Percentiles rank a stretch among this genome's conserved stretches.
phyloP scores from a whole-genome alignment of 92 coral and sea anemone species.

The Umimayanthus kanabou region DNA sequence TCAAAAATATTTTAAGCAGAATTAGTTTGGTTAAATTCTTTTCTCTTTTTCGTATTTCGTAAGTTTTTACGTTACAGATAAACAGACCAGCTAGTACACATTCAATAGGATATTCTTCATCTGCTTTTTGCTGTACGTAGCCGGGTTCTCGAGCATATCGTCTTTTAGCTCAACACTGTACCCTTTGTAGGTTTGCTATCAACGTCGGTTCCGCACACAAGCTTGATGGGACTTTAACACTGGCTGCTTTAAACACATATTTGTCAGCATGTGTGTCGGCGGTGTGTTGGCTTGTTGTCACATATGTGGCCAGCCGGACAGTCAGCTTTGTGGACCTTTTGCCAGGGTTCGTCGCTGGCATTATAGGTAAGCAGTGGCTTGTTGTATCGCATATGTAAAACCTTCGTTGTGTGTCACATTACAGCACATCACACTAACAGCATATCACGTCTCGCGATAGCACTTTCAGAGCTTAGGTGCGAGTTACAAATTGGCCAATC shows the following conservation, averaged over 20 bases:
- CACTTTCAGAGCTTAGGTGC: too few species aligned
- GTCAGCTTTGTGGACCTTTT: slow-evolving; percentile 58
- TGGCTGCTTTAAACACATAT: slow-evolving; percentile 71
- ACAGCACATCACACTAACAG: too few species aligned
- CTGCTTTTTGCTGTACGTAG: neutral
- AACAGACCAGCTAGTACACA: too few species aligned
- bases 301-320: slow-evolving; percentile 54
- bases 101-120: too few species aligned
- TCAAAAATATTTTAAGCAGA: too few species aligned
- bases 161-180: neutral
- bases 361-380: slow-evolving; percentile 60
- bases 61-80: too few species aligned
- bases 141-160: neutral
- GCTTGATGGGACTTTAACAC: slow-evolving; percentile 51
- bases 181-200: slow-evolving; percentile 60
- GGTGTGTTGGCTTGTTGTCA: slow-evolving; percentile 73
- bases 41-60: too few species aligned
- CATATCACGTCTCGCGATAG: too few species aligned
- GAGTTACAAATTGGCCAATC: too few species aligned
- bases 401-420: too few species aligned
- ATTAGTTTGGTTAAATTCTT: too few species aligned
- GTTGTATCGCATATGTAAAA: too few species aligned
- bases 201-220: slow-evolving; percentile 69
- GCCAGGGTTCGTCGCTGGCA: slow-evolving; percentile 80
- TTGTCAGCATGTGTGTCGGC: slow-evolving; percentile 73